phyloP scores from a whole-genome alignment of 2,113 vertebrate species.

The Chamaetylas fuelleborni region DNA sequence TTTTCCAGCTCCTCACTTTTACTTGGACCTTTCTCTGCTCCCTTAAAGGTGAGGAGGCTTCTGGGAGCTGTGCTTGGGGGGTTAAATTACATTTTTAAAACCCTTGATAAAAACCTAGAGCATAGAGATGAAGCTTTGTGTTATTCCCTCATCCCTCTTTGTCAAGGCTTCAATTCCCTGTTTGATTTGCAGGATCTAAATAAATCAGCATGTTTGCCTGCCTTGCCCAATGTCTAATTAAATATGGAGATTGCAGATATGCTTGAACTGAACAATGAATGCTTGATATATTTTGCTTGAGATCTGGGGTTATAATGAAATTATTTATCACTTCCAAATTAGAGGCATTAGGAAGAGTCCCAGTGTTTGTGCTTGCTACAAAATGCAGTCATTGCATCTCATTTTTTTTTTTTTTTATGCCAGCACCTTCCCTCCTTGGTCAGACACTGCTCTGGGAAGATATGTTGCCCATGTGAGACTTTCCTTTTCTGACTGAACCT shows the following conservation, averaged over 20 bases:
- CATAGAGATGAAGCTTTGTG: rapidly evolving
- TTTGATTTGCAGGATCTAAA: neutral
- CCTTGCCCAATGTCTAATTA: neutral
- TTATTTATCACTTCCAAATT: neutral
- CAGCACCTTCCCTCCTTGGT: neutral
- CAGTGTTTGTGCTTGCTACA: neutral
- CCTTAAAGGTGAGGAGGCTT: neutral
- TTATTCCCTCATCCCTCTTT: neutral
- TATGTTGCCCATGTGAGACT: neutral
- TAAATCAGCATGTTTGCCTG: rapidly evolving
- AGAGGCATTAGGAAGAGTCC: neutral
- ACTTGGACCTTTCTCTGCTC: neutral
- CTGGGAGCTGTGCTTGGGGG: neutral
- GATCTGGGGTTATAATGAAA: neutral
- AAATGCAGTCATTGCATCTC: neutral
- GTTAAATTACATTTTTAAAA: neutral
- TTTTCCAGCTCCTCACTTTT: neutral
- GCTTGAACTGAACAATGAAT: neutral
- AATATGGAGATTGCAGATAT: neutral
- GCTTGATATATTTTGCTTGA: neutral
- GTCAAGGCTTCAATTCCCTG: neutral
- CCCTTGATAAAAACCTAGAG: rapidly evolving
- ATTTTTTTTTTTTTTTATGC: neutral
- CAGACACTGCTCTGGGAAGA: neutral
- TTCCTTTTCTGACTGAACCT: neutral